phyloP scores from a whole-genome alignment of 2,888 invertebrate genomes.

The Torymus tubicola region DNA sequence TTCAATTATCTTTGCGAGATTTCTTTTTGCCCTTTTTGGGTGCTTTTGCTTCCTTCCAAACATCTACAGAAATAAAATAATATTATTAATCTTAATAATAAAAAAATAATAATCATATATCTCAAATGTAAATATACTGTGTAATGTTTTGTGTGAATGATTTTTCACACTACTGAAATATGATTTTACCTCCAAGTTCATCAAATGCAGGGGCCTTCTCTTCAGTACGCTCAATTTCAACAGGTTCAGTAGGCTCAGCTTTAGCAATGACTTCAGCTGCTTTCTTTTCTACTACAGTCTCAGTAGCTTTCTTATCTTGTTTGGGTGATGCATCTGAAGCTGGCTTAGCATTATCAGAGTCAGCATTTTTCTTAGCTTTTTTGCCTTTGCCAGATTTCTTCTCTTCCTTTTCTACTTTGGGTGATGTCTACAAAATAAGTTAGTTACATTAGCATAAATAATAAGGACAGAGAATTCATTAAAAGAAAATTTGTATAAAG shows the following conservation, averaged over 20 bases:
- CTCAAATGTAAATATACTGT: not conserved
- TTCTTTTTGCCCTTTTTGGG: slow-evolving; percentile 88
- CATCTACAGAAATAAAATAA: slow-evolving; percentile 77
- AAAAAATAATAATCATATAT: slow-evolving; percentile 35
- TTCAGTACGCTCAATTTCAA: slow-evolving; percentile 64
- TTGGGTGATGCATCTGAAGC: slow-evolving; percentile 59
- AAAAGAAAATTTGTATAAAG: too few relatives aligned
- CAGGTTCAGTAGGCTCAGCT: slow-evolving; percentile 59
- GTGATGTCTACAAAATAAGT: slow-evolving; percentile 32
- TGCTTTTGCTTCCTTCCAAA: slow-evolving; percentile 86
- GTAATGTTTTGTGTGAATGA: too few relatives aligned
- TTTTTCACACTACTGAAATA: too few relatives aligned
- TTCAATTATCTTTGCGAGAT: slow-evolving; percentile 85
- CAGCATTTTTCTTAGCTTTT: slow-evolving; percentile 71
- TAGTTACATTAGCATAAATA: not conserved
- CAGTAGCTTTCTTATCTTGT: slow-evolving; percentile 65
- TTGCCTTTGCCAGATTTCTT: slow-evolving; percentile 75
- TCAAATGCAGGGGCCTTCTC: slow-evolving; percentile 78
- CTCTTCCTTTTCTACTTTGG: slow-evolving; percentile 70
- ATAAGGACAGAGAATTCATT: not conserved
- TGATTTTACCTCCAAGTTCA: slow-evolving; percentile 79
- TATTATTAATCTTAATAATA: too few relatives aligned
- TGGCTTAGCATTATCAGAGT: slow-evolving; percentile 67
- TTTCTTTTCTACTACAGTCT: slow-evolving; percentile 62
- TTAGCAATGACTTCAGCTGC: slow-evolving; percentile 63